phyloP scores from a whole-genome alignment of 2,888 invertebrate genomes.

The Chelonus formosanus region DNA sequence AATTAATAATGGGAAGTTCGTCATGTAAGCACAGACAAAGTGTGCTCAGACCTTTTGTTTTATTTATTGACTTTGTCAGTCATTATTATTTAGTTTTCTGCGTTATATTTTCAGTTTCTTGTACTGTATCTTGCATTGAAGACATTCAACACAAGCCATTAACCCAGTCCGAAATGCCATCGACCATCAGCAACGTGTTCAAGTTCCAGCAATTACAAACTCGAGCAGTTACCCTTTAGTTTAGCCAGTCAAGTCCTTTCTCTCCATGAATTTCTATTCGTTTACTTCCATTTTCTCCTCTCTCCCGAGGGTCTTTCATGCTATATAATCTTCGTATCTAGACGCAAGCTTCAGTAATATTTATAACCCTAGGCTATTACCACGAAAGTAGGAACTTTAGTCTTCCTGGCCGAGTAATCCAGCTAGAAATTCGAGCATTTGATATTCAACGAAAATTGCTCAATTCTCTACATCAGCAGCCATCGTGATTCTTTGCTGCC shows the following conservation, averaged over 20 bases:
- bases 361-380: slow-evolving; percentile 4
- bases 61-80: slow-evolving; percentile 7
- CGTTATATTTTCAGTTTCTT: too few species aligned
- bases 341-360: background rate
- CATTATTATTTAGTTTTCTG: background rate
- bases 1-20: too few species aligned
- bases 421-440: background rate
- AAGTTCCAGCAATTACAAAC: slow-evolving; percentile 62
- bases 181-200: slow-evolving; percentile 61
- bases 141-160: slow-evolving; percentile 59
- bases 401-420: slow-evolving; percentile 4
- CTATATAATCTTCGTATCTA: slow-evolving; percentile 3
- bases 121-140: slow-evolving; percentile 40
- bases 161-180: slow-evolving; percentile 56
- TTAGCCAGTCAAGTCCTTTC: slow-evolving; percentile 41
- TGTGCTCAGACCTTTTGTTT: too few species aligned
- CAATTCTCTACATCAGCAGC: background rate
- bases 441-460: background rate
- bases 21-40: too few species aligned
- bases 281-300: slow-evolving; percentile 3
- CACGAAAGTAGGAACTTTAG: slow-evolving; percentile 2
- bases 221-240: slow-evolving; percentile 51
- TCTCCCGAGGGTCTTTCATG: background rate
- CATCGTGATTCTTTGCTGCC: too few species aligned
- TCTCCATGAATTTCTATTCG: slow-evolving; percentile 5